Evolutionary conservation across 2,113 vertebrate species (phyloP), one percentile per base, ranked within the genome.

Genomic region (Xenus cinereus): DNA sequence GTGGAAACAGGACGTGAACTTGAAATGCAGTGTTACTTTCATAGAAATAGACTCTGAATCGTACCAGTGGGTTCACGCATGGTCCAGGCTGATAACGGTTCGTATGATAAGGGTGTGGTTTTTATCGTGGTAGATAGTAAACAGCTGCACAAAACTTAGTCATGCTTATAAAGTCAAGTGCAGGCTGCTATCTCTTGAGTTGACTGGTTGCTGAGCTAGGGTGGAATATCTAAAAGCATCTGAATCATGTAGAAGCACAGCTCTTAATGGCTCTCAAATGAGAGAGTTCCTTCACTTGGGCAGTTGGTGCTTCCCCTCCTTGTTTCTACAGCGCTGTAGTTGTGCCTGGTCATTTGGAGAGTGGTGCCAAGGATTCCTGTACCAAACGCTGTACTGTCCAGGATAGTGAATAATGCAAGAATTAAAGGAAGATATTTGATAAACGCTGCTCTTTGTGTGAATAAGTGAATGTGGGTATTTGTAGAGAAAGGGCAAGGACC

Each of bases 61-160:
- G 10, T 78, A 23, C 84, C 83, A 17, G 46, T 0, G 16, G 39
- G 35, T 84, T 89, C 80, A 41, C 2, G 5, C 39, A 5, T 81
- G 95, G 83, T 53, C 93, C 48, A 15, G 48, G 19, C 87, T 84
- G 96, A 95, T 96, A 92, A 84, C 63, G 27, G 64, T 48, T 85
- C 2, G 1, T 54, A 1, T 71, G 90, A 71, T 67, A 53, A 57
- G 96, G 95, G 95, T 81, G 94, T 73, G 95, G 72, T 24, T 93
- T 95, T 93, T 95, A 78, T 92, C 92, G 0, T 30, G 27, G 57
- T 48, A 14, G 45, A 73, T 72, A 50, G 69, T 81, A 87, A 94
- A 84, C 96, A 97, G 88, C 86, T 92, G 90, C 64, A 48, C 60
- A 60, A 69, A 94, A 93, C 83, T 78, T 84, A 81, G 92, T 94